Percentiles rank a stretch among this genome's conserved stretches.
phyloP scores from a whole-genome alignment of 1,140 invertebrate genomes.

The Drosophila prosaltans region DNA sequence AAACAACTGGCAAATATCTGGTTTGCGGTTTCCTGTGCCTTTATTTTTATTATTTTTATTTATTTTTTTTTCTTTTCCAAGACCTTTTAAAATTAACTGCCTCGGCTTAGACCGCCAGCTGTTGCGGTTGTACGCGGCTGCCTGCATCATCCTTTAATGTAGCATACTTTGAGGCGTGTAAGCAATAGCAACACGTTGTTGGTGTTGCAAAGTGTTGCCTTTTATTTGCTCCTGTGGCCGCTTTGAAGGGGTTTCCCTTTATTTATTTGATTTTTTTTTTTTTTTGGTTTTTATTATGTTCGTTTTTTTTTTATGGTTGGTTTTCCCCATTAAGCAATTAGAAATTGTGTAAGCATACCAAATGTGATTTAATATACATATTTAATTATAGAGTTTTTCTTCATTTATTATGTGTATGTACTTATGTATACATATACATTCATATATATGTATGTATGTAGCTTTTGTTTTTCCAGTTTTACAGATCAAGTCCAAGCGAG shows the following conservation, averaged over 20 bases:
- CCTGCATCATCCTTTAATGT: slow-evolving; percentile 14
- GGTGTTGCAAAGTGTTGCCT: slow-evolving; percentile 30
- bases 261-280: background rate
- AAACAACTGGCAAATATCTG: background rate
- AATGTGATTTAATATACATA: slow-evolving; percentile 39
- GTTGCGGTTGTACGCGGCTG: slow-evolving; percentile 3
- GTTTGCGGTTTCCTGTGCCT: background rate
- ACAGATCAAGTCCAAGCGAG: slow-evolving; percentile 22
- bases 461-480: slow-evolving; percentile 42
- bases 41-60: background rate
- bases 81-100: slow-evolving; percentile 33
- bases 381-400: slow-evolving; percentile 47
- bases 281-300: background rate
- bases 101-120: slow-evolving; percentile 22
- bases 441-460: slow-evolving; percentile 42
- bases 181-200: slow-evolving; percentile 37
- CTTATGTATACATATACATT: slow-evolving; percentile 31
- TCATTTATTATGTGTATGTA: slow-evolving; percentile 21
- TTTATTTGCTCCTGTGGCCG: slow-evolving; percentile 34
- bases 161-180: slow-evolving; percentile 26
- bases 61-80: background rate
- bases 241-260: slow-evolving; percentile 28
- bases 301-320: slow-evolving; percentile 22
- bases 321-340: slow-evolving; percentile 22
- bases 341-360: slow-evolving; percentile 36